These are phyloP conservation scores for Petroica traversi DNA, from an alignment of 2,113 vertebrate genomes.

Conservation along the genomic window DNA sequence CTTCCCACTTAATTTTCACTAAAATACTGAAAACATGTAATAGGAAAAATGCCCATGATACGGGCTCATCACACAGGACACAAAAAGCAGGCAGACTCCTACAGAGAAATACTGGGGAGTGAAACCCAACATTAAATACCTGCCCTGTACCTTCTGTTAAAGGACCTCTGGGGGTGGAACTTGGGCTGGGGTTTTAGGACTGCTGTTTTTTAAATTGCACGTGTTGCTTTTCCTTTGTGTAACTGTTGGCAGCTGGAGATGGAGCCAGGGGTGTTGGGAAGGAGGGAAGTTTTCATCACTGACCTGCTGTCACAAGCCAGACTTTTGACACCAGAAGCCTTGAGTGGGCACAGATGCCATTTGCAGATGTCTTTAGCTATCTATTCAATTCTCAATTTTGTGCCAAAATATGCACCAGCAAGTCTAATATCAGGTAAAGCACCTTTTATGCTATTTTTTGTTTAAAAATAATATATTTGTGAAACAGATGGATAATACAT, in stretches of 20 bases:
- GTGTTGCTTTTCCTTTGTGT: background rate
- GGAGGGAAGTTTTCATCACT: background rate
- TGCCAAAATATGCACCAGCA: constrained; percentile 58
- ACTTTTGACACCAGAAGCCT: background rate
- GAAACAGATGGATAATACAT: constrained; percentile 43
- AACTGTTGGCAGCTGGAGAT: background rate
- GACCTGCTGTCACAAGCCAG: background rate
- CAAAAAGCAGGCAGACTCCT: background rate
- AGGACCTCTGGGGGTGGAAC: background rate
- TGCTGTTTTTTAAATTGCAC: background rate
- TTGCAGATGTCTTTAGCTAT: background rate
- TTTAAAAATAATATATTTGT: constrained; percentile 80
- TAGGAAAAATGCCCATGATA: background rate
- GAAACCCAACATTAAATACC: background rate
- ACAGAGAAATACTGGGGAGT: background rate
- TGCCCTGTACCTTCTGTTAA: background rate
- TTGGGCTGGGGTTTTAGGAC: background rate
- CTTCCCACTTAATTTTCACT: background rate
- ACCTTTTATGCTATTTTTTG: constrained; percentile 70
- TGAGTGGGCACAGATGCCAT: background rate
- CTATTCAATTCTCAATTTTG: background rate
- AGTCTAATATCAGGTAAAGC: constrained; percentile 62
- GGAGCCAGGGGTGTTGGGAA: background rate
- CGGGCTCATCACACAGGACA: background rate
- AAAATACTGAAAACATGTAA: background rate